These are phyloP conservation scores for Scaptomyza tumidula DNA, from an alignment of 2,888 invertebrate species.

Conservation along the genomic window DNA sequence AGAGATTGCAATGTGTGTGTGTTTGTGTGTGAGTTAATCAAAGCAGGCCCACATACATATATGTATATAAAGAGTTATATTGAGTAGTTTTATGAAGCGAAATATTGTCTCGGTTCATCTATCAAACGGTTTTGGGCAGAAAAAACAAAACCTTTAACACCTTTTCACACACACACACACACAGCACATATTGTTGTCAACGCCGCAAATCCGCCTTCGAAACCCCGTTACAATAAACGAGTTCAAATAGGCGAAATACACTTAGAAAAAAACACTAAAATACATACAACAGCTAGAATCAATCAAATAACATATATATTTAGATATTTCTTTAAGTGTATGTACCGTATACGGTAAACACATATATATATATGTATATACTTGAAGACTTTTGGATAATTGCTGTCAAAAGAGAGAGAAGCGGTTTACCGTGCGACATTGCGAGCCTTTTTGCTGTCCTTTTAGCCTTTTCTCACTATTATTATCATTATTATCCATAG, in stretches of 20 bases:
- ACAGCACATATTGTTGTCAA: constrained; percentile 41
- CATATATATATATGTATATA: too few relatives aligned
- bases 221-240: constrained; percentile 59
- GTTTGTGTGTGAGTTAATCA: constrained; percentile 56
- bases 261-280: background rate
- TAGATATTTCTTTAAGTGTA: constrained; percentile 2
- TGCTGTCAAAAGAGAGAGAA: constrained; percentile 64
- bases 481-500: background rate
- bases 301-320: background rate
- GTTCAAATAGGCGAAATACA: constrained; percentile 3
- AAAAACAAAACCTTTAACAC: constrained; percentile 44
- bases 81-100: constrained; percentile 38
- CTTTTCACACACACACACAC: constrained; percentile 20
- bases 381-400: constrained; percentile 52
- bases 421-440: constrained; percentile 39
- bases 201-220: constrained; percentile 57
- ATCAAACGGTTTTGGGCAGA: constrained; percentile 58
- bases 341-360: background rate
- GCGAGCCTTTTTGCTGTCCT: constrained; percentile 12
- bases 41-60: constrained; percentile 46
- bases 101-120: constrained; percentile 41
- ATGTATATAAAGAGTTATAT: constrained; percentile 55
- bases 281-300: background rate
- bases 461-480: constrained; percentile 2
- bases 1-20: background rate